Evolutionary conservation across 2,113 vertebrate species (phyloP).

Genomic region (Oreamnos americanus): DNA sequence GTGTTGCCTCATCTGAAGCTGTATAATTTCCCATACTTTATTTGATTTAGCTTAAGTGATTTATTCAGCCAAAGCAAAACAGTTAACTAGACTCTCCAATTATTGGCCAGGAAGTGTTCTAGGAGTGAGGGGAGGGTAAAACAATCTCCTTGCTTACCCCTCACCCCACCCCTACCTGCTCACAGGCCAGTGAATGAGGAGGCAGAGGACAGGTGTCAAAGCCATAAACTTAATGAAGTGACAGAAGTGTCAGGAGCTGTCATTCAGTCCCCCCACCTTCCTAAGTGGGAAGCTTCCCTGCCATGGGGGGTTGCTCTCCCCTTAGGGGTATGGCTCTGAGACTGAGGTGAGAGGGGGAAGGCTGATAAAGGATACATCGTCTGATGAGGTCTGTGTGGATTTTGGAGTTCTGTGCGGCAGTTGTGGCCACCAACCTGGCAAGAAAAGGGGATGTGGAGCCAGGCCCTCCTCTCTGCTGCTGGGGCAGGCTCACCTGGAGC

Average conservation of each 20-base stretch:
- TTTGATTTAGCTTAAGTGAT: neutral
- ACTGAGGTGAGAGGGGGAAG: neutral
- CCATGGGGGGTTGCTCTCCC: neutral
- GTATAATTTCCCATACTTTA: neutral
- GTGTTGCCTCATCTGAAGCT: neutral
- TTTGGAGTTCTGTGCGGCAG: neutral
- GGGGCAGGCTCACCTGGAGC: neutral
- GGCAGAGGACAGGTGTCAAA: neutral
- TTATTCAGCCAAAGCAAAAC: neutral
- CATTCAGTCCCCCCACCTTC: neutral
- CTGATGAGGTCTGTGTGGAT: neutral
- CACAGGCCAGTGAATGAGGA: neutral
- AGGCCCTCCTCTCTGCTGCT: neutral
- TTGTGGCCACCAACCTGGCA: neutral
- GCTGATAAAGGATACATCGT: neutral
- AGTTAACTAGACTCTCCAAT: neutral
- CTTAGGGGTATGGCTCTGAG: neutral
- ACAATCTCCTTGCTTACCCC: neutral
- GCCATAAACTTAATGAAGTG: neutral
- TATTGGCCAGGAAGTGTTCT: neutral
- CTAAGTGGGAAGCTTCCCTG: neutral
- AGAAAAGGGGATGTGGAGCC: neutral
- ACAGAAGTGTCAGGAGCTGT: neutral
- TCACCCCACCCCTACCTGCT: neutral
- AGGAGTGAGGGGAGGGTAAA: neutral